Base-by-base conservation (phyloP, 2,888 invertebrate species). In the Drosophila mayaguana region DNA sequence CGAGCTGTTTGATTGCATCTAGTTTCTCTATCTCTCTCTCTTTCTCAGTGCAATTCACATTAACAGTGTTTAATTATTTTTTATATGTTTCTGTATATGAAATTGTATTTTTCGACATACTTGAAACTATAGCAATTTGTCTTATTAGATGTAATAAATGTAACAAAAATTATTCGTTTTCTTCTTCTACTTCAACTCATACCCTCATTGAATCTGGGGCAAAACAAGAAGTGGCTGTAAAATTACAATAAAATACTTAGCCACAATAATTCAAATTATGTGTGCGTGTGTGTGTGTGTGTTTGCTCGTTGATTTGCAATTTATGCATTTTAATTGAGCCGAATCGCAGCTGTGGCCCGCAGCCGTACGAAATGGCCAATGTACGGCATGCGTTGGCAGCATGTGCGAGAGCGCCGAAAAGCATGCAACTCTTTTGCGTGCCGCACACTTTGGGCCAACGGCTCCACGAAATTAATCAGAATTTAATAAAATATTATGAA, bases 401-500 rank as follows among this genome's bases (percentile, higher is more conserved):
- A 65, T 77, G 2, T 69, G 55, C 51, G 57, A 51, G 62, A 48
- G 77, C 79, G 79, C 88, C 84, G 63, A 72, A 73, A 87, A 87
- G 83, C 78, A 74, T 56, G 83, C 83, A 83, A 63, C 71, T 68
- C 55, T 71, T 51, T 51, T 51, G 48, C 51, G 16, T 46, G 34
- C 34, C 34, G 3, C 51, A 28, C 48, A 32, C 16, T 50, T 78
- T 72, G 48, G 32, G 61, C 79, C 60, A 28, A 63, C 53, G 62
- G 78, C 75, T 54, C 51, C 50, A 18, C 68, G 20, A 87, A 87
- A 84, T 84, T 89, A 84, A 84, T 84, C 89, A 87, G 70, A 84
- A 89, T 89, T 84, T 87, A 84, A 84, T 84, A 87, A 89, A 89
- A 87, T 89, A 87, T 84, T 89, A 89, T 89, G 73, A 74, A 71